A percentile compares a stretch with the other conserved stretches of the same genome.
These are phyloP conservation scores for Anthopleura xanthogrammica DNA, from an alignment of 92 coral and sea anemone genomes.

Conservation along the genomic window DNA sequence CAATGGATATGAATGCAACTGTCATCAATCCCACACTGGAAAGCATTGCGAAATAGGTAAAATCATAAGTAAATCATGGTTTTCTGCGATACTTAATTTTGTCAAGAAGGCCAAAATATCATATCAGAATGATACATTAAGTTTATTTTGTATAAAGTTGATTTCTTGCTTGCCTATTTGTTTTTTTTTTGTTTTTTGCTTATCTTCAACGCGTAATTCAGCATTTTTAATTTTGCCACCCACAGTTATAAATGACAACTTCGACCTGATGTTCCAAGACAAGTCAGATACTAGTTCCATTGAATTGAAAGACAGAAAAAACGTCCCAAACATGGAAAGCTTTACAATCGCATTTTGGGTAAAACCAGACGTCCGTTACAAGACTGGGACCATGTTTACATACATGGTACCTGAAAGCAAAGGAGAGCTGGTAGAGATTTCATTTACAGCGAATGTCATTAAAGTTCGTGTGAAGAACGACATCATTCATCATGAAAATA, in stretches of 20 bases:
- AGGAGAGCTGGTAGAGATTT: slow-evolving; percentile 32
- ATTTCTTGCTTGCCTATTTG: no score
- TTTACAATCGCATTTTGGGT: slow-evolving; percentile 47
- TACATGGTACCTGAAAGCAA: slow-evolving; percentile 40
- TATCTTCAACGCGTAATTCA: no score
- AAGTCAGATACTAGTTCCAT: slow-evolving; percentile 34
- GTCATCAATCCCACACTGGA: slow-evolving; percentile 57
- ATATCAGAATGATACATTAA: no score
- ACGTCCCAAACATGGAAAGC: slow-evolving; percentile 8
- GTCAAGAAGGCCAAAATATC: no score
- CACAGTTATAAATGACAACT: slow-evolving; percentile 46
- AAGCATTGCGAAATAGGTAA: slow-evolving; percentile 60
- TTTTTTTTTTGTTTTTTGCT: no score
- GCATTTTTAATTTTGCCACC: no score
- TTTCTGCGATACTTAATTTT: no score
- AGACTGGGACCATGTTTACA: slow-evolving; percentile 50
- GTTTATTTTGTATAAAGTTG: no score
- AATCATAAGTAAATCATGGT: not conserved
- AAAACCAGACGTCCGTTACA: slow-evolving; percentile 30
- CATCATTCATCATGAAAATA: slow-evolving; percentile 13
- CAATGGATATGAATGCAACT: slow-evolving; percentile 50
- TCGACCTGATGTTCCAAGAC: slow-evolving; percentile 36
- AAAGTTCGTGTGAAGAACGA: slow-evolving; percentile 20
- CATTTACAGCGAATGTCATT: slow-evolving; percentile 26
- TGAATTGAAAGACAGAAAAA: slow-evolving; percentile 22